Base-by-base conservation (phyloP, 23 tunicate genomes). In the Corella eumyota region DNA sequence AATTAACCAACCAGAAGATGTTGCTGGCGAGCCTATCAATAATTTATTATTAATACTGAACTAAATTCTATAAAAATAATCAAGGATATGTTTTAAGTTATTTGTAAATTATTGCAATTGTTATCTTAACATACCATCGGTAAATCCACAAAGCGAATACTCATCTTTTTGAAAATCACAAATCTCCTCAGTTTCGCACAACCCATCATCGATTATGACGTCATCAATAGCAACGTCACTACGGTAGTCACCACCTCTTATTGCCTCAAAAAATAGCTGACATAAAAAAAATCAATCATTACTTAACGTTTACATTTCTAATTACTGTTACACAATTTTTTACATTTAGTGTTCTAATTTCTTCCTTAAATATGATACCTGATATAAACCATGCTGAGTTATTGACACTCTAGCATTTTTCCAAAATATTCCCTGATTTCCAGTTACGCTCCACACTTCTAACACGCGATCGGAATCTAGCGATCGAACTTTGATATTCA, bases 161-260 rank as follows among this genome's bases (percentile, higher is more conserved):
- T 75, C 94, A 37, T 23, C 48, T 34, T 50, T 45, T 2, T 68
- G 32, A 62, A 88, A 88, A 25, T 71, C 48, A 61, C 96, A 88
- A n/a, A 28, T 23, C 6, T 44, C 50, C 13, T 51, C 45, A 44
- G 67, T 77, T 9, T 60, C 32, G 50, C 96, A 88, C 34, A 88
- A 55, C 2, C 96, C 96, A 34, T 65, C 69, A 20, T 54, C 21
- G 26, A 88, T 79, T 26, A 68, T 52, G 55, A 88, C 73, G 64
- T 88, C 96, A 79, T 88, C 96, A 51, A 88, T 30, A 26, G 96
- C 96, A 26, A 88, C 73, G 36, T 88, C 96, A 57, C 96, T 67
- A 23, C 77, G 65, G 44, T 58, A 79, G 57, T 88, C 96, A 46
- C 32, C 60, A 1, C 96, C 96, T 62, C 96, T 56, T 13, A 45